Evolutionary conservation across 2,113 vertebrate species (phyloP).

Genomic region (Nycticebus coucang): DNA sequence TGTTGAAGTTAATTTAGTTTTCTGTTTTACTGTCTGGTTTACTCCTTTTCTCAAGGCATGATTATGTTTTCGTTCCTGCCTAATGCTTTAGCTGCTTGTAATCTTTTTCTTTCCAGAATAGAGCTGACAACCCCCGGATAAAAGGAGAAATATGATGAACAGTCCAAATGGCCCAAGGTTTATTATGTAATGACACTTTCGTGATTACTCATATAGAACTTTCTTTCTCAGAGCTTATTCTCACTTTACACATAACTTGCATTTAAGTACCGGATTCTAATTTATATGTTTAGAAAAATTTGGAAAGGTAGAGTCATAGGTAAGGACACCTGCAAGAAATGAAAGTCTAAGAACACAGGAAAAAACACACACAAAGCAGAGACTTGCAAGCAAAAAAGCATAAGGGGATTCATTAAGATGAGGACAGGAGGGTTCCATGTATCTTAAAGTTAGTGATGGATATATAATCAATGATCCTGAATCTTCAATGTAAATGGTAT

Average conservation of each 20-base stretch:
- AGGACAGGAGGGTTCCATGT: background rate
- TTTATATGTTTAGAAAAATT: background rate
- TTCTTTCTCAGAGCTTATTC: background rate
- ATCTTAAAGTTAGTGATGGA: background rate
- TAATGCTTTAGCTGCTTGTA: background rate
- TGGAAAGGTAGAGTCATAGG: background rate
- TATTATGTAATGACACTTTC: background rate
- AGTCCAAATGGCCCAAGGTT: background rate
- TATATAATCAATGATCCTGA: background rate
- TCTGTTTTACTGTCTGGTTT: background rate
- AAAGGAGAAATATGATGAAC: background rate
- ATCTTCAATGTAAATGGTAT: background rate
- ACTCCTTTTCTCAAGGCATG: background rate
- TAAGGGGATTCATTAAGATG: background rate
- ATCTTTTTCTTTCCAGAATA: background rate
- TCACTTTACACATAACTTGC: background rate
- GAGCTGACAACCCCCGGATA: background rate
- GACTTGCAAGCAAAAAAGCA: background rate
- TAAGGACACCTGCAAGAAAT: background rate
- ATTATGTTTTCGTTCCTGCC: slow-evolving; percentile 19
- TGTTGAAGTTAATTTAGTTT: background rate
- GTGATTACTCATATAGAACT: background rate
- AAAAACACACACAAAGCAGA: background rate
- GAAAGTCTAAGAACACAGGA: background rate
- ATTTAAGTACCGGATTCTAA: background rate